Base-by-base conservation (phyloP, 2,113 vertebrate genomes). In the Pterocles gutturalis region DNA sequence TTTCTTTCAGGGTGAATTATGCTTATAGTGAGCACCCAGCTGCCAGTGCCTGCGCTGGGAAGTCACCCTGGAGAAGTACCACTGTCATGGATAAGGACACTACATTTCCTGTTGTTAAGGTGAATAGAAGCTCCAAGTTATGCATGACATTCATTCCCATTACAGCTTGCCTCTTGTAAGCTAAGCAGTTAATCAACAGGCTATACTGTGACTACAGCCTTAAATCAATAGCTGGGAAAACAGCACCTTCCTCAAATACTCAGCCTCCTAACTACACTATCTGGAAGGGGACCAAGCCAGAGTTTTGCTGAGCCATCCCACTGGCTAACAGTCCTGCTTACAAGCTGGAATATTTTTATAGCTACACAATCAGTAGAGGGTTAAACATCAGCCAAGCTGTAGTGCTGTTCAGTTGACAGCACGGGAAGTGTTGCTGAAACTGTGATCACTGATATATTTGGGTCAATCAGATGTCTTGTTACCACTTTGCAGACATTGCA, bases 391-490 rank as follows among this genome's bases (percentile, higher is more conserved):
- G 64, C 66, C 83, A 57, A 60, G 60, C 58, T 72, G 64, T 73
- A 0, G 1, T 51, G 34, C 70, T 77, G 54, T 60, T 92, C 75
- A 67, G 57, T 89, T 87, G 93, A 83, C 91, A 83, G 67, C 58
- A 46, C 70, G 79, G 88, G 86, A 54, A 77, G 72, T 83, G 73
- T 90, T 95, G 80, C 86, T 95, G 89, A 69, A 93, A 69, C 64
- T 61, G 58, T 70, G 93, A 90, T 95, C 71, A 58, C 41, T 54
- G 91, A 90, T 93, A 83, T 62, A 88, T 95, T 86, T 90, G 86
- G 93, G 89, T 91, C 81, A 91, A 87, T 93, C 96, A 66, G 58
- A 77, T 81, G 71, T 86, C 90, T 82, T 80, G 71, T 93, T 93
- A 69, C 46, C 72, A 66, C 75, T 94, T 62, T 76, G 49, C 62